Base-by-base conservation (phyloP, 2,888 invertebrate species). In the Bembecia ichneumoniformis region DNA sequence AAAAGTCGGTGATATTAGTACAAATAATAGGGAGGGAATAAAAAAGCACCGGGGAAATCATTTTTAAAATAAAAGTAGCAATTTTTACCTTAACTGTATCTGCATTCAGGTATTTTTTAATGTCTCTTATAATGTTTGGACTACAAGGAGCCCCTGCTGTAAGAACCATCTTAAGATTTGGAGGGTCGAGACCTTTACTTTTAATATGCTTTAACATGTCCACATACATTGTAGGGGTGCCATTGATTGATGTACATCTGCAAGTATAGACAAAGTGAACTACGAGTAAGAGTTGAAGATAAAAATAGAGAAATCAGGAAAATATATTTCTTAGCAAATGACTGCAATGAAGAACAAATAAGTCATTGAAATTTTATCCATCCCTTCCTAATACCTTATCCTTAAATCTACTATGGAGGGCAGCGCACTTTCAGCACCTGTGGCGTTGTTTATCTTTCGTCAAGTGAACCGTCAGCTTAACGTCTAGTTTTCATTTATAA, bases 151-250 rank as follows among this genome's bases (percentile, higher is more conserved):
- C 90, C 3, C 95, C 96, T 0, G 93, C 95, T 48, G 91, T 91
- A 5, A 94, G 68, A 0, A 93, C 94, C 44, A 89, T 55, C 11
- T 60, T 58, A 11, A 87, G 52, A 2, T 62, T 66, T 40, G 84
- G 74, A 0, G 87, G 71, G 0, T 76, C 71, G 0, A 70, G 68
- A 40, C 88, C 83, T 46, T 87, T 81, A 10, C 80, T 71, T 35
- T 81, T 65, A 13, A 77, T 58, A 50, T 68, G 64, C 0, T 70
- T 56, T 48, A 96, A 66, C 63, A 95, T 87, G 69, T 96, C 95
- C 44, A 94, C 90, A 74, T 91, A 94, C 96, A 96, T 96, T 1
- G 96, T 96, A 0, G 96, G 96, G 0, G 96, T 96, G 11, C 96
- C 96, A 51, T 91, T 92, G 40, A 93, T 71, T 3, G 90, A 71